Conservation (phyloP, 2,797 vertebrate species). For the Pseudochirops corinnae region DNA sequence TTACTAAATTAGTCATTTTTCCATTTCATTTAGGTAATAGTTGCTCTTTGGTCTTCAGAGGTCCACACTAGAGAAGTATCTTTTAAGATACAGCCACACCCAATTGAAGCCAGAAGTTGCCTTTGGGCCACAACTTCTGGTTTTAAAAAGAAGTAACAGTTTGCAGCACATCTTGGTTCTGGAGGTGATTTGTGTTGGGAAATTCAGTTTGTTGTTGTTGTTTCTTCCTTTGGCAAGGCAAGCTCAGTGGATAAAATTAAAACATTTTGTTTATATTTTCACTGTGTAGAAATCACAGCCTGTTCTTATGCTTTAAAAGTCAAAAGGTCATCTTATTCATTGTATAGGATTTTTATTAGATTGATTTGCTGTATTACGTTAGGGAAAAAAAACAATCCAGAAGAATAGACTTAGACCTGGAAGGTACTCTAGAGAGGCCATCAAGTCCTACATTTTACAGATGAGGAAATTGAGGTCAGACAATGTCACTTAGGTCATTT, state of each 20-base stretch:
- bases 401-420: background rate
- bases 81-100: background rate
- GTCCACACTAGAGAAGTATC: background rate
- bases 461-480: background rate
- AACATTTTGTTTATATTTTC: background rate
- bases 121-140: background rate
- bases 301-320: background rate
- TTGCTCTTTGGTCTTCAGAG: background rate
- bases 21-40: background rate
- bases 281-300: background rate
- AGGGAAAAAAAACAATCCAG: background rate
- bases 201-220: background rate
- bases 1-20: background rate
- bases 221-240: background rate
- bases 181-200: background rate
- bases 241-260: background rate
- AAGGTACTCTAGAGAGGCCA: background rate
- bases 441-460: background rate
- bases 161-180: background rate
- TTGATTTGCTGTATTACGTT: background rate
- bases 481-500: background rate
- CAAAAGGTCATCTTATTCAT: background rate
- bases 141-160: background rate
- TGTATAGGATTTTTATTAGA: background rate
- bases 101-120: background rate